phyloP scores from a whole-genome alignment of 2,888 invertebrate genomes.

The Oasisia sp. region DNA sequence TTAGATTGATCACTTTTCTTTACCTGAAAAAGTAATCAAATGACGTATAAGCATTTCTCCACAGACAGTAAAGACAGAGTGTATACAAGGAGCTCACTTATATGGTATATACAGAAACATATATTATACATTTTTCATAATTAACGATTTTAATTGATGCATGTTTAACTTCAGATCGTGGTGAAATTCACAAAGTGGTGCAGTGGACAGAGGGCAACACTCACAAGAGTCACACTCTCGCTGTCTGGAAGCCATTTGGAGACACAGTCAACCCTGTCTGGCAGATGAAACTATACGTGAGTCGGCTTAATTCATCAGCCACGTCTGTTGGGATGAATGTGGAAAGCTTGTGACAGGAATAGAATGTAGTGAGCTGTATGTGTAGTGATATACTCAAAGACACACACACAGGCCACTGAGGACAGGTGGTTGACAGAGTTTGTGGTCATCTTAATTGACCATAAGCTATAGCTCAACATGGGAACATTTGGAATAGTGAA shows the following conservation, averaged over 20 bases:
- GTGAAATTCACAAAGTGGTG: slow-evolving; percentile 23
- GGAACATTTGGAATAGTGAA: too few relatives aligned
- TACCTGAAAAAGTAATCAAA: too few relatives aligned
- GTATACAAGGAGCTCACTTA: too few relatives aligned
- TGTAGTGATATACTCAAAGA: not conserved
- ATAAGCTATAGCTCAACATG: too few relatives aligned
- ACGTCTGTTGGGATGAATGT: not conserved
- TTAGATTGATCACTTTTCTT: too few relatives aligned
- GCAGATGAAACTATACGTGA: not conserved
- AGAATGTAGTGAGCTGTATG: not conserved
- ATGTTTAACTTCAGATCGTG: slow-evolving; percentile 8
- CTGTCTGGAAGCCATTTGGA: not conserved
- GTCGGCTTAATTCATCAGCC: not conserved
- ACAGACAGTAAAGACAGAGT: too few relatives aligned
- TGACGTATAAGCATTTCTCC: too few relatives aligned
- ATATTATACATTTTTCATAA: too few relatives aligned
- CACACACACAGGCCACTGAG: not conserved
- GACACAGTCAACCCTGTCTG: not conserved
- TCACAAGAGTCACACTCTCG: not conserved
- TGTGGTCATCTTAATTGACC: too few relatives aligned
- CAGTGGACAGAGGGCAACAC: not conserved
- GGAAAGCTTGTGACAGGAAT: not conserved
- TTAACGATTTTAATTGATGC: too few relatives aligned
- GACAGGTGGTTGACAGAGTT: not conserved
- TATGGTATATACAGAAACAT: too few relatives aligned